Base-by-base conservation (phyloP, 2,797 vertebrate species). In the Protosalanx chinensis region DNA sequence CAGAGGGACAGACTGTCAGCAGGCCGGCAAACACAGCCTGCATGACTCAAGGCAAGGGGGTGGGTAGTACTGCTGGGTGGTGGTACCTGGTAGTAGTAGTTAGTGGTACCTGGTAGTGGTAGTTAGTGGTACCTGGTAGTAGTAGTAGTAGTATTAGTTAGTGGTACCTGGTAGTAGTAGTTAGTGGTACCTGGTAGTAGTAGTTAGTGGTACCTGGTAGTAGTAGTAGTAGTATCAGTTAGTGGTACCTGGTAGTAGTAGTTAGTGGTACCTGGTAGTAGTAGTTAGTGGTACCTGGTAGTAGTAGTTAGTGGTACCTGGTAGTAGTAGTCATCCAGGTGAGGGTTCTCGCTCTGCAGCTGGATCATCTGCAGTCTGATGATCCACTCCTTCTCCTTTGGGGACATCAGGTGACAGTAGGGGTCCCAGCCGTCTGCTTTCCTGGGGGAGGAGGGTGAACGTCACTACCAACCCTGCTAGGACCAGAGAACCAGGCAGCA, bases 341-440 rank as follows among this genome's bases (percentile, higher is more conserved):
- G 91, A 0, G 93, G 93, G 60, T 95, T 97, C 82, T 98, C 94
- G 7, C 95, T 97, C 88, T 98, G 97, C 76, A 99, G 90, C 88
- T 98, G 97, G 60, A 96, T 95, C 97, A 98, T 98, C 81, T 97
- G 93, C 73, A 99, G 90, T 75, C 93, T 93, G 63, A 94, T 87
- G 41, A 99, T 95, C 97, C 97, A 99, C 68, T 97, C 96, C 88
- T 96, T 98, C 82, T 99, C 97, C 84, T 95, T 95, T 13, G 69
- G 77, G 0, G 93, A 94, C 97, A 99, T 98, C 64, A 98, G 84
- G 60, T 92, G 92, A 41, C 90, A 91, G 33, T 93, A 95, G 18
- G 91, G 88, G 74, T 98, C 97, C 77, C 80, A 90, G 72, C 92
- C 84, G 57, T 92, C 90, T 70, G 85, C 61, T 83, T 95, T 97